Base-by-base conservation (phyloP, 2,113 vertebrate species). In the Bombycilla garrulus region DNA sequence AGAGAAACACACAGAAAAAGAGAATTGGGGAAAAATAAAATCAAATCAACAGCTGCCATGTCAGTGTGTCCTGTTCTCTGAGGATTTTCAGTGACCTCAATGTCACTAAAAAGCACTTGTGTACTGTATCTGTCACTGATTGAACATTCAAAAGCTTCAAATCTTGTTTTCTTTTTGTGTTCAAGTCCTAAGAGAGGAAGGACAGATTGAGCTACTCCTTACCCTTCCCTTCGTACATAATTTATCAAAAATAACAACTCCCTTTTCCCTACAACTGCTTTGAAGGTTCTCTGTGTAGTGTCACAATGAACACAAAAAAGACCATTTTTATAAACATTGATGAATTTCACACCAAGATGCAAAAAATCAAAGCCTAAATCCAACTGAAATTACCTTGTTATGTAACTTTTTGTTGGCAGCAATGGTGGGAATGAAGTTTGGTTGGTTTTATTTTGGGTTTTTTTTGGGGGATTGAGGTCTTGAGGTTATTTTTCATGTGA, bases 221-320 rank as follows among this genome's bases (percentile, higher is more conserved):
- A 22, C 65, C 45, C 57, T 62, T 86, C 56, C 47, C 81, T 47
- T 3, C 14, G 56, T 40, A 67, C 36, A 42, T 80, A 74, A 79
- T 86, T 92, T 50, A 90, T 80, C 88, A 88, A 42, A 92, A 95
- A 61, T 51, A 72, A 91, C 61, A 60, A 80, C 86, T 92, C 71
- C 45, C 50, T 86, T 60, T 74, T 23, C 71, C 62, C 56, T 72
- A 33, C 58, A 57, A 33, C 69, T 25, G 58, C 92, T 93, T 66
- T 72, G 71, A 77, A 94, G 62, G 45, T 69, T 92, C 50, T 33
- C 45, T 88, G 5, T 51, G 65, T 64, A 56, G 66, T 42, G 71
- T 54, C 80, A 81, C 66, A 38, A 64, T 0, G 17, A 88, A 71
- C 77, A 81, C 40, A 16, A 20, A 70, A 38, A 48, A 2, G 45